Evolutionary conservation across 2,888 invertebrate genomes (phyloP), one percentile per base, ranked within the genome.

Genomic region (Ormia ochracea): DNA sequence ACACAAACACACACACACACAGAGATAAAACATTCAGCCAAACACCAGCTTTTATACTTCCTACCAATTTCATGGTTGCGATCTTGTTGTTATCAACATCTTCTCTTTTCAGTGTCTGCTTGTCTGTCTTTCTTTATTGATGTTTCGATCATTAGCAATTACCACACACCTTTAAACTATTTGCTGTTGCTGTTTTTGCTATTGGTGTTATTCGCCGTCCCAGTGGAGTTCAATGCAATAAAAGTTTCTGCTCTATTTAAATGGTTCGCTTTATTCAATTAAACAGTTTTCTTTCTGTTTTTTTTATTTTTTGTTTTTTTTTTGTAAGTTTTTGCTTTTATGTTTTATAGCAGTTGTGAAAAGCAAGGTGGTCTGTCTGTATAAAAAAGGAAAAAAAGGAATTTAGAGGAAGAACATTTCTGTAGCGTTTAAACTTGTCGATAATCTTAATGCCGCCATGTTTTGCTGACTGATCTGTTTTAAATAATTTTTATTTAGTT

Each of bases 111-210:
- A 38, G n/a, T 28, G 28, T 65, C 14, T 3, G 58, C 19, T 45
- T 36, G 23, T 19, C 41, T 28, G 19, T 48, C 63, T 45, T 17
- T 48, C 31, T 65, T 66, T 61, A 68, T 68, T 75, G 23, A 58
- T 65, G 68, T 68, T 75, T 68, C 68, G 26, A 59, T 68, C 66
- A 68, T 75, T 75, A 75, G 66, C 59, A 59, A 68, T 61, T 66
- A 75, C 68, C 74, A 68, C 66, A 75, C 59, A 75, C 66, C 52
- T 68, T 66, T 74, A 59, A 74, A 75, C 43, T 75, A 9, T 28
- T 7, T 61, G 52, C 23, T 61, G 52, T 72, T 70, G 48, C 17
- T 59, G 48, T 23, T 21, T 0, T 65, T 48, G 38, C 0, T 28
- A 6, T 31, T 61, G 38, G 21, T 43, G 50, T 31, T 73, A 48